phyloP scores from a whole-genome alignment of 2,797 vertebrate genomes.

The Oreochromis mossambicus region DNA sequence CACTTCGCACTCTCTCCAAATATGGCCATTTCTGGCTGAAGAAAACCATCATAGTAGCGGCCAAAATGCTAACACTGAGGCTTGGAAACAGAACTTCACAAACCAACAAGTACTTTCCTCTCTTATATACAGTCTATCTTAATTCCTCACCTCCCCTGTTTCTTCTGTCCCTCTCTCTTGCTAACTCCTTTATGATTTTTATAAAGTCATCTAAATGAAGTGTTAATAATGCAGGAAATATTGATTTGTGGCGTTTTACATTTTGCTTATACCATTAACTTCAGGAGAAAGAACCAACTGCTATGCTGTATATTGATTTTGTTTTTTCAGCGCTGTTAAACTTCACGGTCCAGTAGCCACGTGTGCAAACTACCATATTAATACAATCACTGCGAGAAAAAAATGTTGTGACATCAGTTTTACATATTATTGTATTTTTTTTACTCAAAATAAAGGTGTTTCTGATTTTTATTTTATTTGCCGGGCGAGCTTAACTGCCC shows the following conservation, averaged over 20 bases:
- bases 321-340: not conserved
- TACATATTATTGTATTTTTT: not conserved
- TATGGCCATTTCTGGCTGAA: not conserved
- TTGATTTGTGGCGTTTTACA: not conserved
- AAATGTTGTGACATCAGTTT: not conserved
- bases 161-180: not conserved
- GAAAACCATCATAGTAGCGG: not conserved
- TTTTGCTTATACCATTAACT: not conserved
- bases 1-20: not conserved
- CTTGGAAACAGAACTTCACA: not conserved
- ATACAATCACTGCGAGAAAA: not conserved
- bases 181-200: not conserved
- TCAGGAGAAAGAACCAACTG: not conserved
- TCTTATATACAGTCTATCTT: not conserved
- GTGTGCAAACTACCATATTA: not conserved
- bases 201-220: not conserved
- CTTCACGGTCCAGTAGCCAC: not conserved
- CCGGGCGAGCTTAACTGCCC: not conserved
- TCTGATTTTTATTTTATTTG: not conserved
- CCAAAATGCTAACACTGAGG: not conserved
- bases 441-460: not conserved
- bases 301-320: slow-evolving; percentile 6
- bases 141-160: not conserved
- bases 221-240: not conserved
- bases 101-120: not conserved